phyloP scores from a whole-genome alignment of 1,140 invertebrate genomes.

The Pogonomyrmex barbatus region DNA sequence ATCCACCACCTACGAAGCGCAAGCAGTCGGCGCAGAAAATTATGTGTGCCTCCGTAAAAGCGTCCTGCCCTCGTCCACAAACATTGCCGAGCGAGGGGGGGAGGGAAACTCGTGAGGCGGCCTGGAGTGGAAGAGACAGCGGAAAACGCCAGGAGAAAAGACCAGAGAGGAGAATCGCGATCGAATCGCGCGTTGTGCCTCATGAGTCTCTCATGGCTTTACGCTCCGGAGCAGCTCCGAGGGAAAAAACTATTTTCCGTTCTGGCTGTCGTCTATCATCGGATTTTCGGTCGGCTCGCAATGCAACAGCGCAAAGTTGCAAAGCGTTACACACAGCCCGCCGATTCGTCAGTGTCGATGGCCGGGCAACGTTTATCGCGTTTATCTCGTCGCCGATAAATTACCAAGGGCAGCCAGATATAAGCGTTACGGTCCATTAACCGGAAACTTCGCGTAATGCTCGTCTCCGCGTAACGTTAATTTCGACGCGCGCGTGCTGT shows the following conservation, averaged over 20 bases:
- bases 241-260: conserved; percentile 6
- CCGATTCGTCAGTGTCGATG: conserved; percentile 54
- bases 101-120: conserved; percentile 35
- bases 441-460: conserved; percentile 58
- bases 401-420: conserved; percentile 56
- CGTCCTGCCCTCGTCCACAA: conserved; percentile 56
- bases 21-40: conserved; percentile 63
- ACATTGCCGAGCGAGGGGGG: conserved; percentile 45
- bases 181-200: conserved; percentile 56
- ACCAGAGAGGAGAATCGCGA: neutral
- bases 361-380: conserved; percentile 42
- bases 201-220: conserved; percentile 76
- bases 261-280: neutral
- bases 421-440: conserved; percentile 69
- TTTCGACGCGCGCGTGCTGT: conserved; percentile 58
- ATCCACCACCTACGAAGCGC: conserved; percentile 53
- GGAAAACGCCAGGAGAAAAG: neutral
- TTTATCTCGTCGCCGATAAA: conserved; percentile 57
- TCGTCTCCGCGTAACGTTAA: conserved; percentile 67
- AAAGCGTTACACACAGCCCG: neutral
- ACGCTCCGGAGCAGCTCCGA: conserved; percentile 69
- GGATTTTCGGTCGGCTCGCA: neutral
- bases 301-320: neutral
- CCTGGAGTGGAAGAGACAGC: neutral
- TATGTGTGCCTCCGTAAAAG: conserved; percentile 60